Evolutionary conservation across 1,140 invertebrate species (phyloP).

Genomic region (Druon quercuslanigerum): DNA sequence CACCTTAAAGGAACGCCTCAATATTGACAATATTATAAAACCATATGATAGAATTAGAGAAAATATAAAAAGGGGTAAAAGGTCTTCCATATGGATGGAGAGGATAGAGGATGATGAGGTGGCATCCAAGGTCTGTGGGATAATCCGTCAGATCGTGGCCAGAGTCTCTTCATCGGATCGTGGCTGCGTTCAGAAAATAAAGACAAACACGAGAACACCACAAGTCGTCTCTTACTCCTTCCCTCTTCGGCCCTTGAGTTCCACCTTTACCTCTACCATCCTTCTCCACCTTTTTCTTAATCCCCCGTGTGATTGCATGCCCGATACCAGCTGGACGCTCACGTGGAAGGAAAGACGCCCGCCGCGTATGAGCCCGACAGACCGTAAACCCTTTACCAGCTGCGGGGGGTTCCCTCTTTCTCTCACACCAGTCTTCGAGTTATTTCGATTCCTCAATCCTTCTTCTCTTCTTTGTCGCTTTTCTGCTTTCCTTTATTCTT

Average conservation of each 20-base stretch:
- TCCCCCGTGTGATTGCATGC: constrained; percentile 71
- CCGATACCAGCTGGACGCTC: constrained; percentile 71
- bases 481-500: constrained; percentile 21
- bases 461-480: constrained; percentile 1
- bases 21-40: constrained; percentile 18
- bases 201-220: constrained; percentile 60
- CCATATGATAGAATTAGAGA: not conserved
- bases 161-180: constrained; percentile 49
- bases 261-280: constrained; percentile 50
- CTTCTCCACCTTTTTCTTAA: constrained; percentile 67
- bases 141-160: constrained; percentile 64
- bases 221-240: constrained; percentile 33
- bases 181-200: constrained; percentile 60
- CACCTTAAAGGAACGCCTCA: not conserved
- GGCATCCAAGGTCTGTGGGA: constrained; percentile 52
- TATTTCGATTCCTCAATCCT: constrained; percentile 48
- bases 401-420: constrained; percentile 62
- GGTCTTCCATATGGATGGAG: constrained; percentile 7
- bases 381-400: constrained; percentile 72
- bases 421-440: constrained; percentile 46
- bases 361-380: constrained; percentile 63
- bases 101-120: constrained; percentile 48
- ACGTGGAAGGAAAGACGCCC: constrained; percentile 69
- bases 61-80: not conserved
- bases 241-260: constrained; percentile 34